Conservation (phyloP, 2,888 invertebrate species). For the Caenorhabditis sp. region DNA sequence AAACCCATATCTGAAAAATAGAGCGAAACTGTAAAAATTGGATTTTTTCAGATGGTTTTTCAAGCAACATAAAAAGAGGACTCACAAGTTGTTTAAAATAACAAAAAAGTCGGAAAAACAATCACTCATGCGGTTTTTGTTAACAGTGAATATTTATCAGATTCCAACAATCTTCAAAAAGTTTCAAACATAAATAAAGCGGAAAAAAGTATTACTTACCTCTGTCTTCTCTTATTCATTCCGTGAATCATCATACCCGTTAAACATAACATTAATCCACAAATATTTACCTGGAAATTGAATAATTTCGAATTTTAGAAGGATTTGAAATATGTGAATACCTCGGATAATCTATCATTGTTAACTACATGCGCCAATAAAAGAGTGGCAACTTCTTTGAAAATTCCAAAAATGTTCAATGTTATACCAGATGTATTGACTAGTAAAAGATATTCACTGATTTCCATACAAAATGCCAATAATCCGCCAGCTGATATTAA, state of each 20-base stretch:
- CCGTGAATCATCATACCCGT: conserved; percentile 74
- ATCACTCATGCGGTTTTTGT: background rate
- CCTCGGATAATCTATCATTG: conserved; percentile 82
- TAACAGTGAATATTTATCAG: conserved; percentile 1
- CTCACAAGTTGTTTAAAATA: background rate
- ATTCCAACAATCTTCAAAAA: background rate
- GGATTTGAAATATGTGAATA: too few species aligned
- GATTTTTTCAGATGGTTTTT: too few species aligned
- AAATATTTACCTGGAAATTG: conserved; percentile 78
- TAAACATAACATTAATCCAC: conserved; percentile 87
- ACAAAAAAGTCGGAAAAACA: background rate
- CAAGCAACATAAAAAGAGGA: background rate
- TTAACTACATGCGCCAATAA: conserved; percentile 86
- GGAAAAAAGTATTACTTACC: conserved; percentile 18
- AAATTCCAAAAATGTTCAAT: conserved; percentile 91
- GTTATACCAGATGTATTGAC: conserved; percentile 94
- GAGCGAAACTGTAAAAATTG: too few species aligned
- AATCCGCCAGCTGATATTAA: conserved; percentile 82
- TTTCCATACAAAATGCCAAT: conserved; percentile 87
- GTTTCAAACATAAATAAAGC: conserved; percentile 2
- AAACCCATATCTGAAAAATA: too few species aligned
- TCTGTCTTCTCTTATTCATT: conserved; percentile 46
- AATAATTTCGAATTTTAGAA: background rate
- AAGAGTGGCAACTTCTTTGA: conserved; percentile 94
- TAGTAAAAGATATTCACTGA: conserved; percentile 84